Percentiles rank a stretch among this genome's conserved stretches.
These are phyloP conservation scores for Actinemys pallida DNA, from an alignment of 2,113 vertebrate species.

Conservation along the genomic window DNA sequence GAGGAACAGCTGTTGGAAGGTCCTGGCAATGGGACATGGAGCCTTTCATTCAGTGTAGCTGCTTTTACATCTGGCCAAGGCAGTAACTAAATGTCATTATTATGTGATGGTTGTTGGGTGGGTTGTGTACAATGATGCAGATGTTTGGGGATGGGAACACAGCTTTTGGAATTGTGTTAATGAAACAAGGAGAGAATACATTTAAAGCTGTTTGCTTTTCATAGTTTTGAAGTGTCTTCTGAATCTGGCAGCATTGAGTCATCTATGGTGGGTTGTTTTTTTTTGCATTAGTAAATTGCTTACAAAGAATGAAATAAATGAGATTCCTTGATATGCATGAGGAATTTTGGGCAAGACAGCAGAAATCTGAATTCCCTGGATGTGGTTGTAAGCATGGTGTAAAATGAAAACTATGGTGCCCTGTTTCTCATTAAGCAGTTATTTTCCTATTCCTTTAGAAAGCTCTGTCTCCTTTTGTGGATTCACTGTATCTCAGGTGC, in stretches of 20 bases:
- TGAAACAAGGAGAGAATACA: neutral
- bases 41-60: neutral
- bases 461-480: neutral
- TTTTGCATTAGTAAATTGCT: conserved; percentile 15
- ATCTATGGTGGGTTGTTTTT: neutral
- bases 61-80: neutral
- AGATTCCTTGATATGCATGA: conserved; percentile 29
- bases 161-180: neutral
- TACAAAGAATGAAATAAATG: conserved; percentile 37
- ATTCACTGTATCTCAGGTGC: neutral
- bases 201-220: neutral
- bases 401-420: conserved; percentile 16
- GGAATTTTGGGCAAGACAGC: conserved; percentile 22
- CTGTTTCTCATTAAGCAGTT: conserved; percentile 39
- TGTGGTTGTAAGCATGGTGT: conserved; percentile 6
- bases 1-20: neutral
- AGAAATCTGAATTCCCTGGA: conserved; percentile 30
- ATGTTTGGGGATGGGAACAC: neutral
- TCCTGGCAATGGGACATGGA: neutral
- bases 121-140: neutral
- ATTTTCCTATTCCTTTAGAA: conserved; percentile 39
- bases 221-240: conserved; percentile 10
- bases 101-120: neutral
- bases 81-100: neutral
- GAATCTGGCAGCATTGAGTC: neutral